Base-by-base conservation (phyloP, 2,113 vertebrate species). In the Pelobates fuscus region DNA sequence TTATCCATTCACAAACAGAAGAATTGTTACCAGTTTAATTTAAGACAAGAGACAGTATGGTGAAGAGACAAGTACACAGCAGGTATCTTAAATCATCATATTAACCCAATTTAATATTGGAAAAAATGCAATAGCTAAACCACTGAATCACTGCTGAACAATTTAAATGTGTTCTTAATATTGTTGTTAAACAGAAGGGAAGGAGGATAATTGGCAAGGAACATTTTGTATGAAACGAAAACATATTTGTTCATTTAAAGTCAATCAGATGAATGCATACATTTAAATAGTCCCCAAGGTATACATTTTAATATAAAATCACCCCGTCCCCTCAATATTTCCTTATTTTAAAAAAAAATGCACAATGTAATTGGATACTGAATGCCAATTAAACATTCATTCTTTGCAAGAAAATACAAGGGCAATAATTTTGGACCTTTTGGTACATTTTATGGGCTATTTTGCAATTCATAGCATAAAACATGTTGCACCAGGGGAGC, bases 381-480 rank as follows among this genome's bases (percentile, higher is more conserved):
- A 75, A 67, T 59, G 26, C 30, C 37, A 75, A 75, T 75, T 75
- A 75, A 64, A 55, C 55, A 75, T 58, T 57, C 24, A 27, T 66
- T 75, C 32, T 67, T 59, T 49, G 72, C 63, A 67, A 60, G 54
- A 67, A 67, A 75, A 75, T 60, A 52, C 72, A 67, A 75, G 72
- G 64, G 63, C 63, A 75, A 75, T 66, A 46, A 75, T 58, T 66
- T 55, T 60, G 63, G 58, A 67, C 63, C 64, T 75, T 32, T 75
- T 75, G 54, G 72, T 60, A 44, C 2, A 20, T 43, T 66, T 74
- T 75, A 58, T 30, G 21, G 37, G 43, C 57, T 77, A 61, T 37
- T 68, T 77, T 77, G 57, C 73, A 77, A 77, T 68, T 77, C 64
- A 77, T 77, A 73, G 63, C 27, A 57, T 55, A 75, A 67, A 59